These are phyloP conservation scores for Eclectus roratus DNA, from an alignment of 2,113 vertebrate genomes.

Conservation along the genomic window DNA sequence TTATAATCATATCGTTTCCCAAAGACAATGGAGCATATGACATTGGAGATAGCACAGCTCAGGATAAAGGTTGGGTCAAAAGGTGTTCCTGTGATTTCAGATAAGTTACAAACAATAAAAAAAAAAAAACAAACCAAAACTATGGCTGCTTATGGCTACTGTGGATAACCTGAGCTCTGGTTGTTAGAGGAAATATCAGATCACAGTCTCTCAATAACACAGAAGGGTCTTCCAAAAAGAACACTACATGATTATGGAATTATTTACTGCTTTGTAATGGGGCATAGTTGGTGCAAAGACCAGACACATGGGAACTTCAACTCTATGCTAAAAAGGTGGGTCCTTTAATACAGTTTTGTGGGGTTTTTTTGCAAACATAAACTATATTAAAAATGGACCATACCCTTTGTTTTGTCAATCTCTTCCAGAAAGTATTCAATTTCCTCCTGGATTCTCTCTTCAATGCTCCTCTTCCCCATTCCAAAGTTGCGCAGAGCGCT, in stretches of 20 bases:
- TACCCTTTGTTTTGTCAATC: conserved; percentile 59
- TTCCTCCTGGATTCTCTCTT: conserved; percentile 71
- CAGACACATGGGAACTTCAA: not conserved
- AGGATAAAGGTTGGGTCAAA: conserved; percentile 32
- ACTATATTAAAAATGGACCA: not conserved
- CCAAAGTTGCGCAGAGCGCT: conserved; percentile 63
- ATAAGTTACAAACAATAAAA: not conserved
- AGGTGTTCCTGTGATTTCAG: conserved; percentile 8
- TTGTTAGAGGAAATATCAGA: not conserved
- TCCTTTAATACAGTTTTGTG: not conserved
- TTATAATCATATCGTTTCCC: conserved; percentile 30
- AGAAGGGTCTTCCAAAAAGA: not conserved
- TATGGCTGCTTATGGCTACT: not conserved
- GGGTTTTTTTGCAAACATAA: not conserved
- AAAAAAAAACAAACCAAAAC: fast-evolving
- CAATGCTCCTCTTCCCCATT: conserved; percentile 70
- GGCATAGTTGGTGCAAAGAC: not conserved
- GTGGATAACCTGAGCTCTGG: not conserved
- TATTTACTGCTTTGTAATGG: not conserved
- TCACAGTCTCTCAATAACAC: not conserved
- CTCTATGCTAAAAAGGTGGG: not conserved
- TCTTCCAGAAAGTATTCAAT: conserved; percentile 51
- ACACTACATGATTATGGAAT: not conserved
- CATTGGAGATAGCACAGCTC: not conserved
- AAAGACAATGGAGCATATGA: conserved; percentile 40